Percentiles rank a stretch among this genome's conserved stretches.
phyloP scores from a whole-genome alignment of 2,113 vertebrate species.

The Cisticola juncidis region DNA sequence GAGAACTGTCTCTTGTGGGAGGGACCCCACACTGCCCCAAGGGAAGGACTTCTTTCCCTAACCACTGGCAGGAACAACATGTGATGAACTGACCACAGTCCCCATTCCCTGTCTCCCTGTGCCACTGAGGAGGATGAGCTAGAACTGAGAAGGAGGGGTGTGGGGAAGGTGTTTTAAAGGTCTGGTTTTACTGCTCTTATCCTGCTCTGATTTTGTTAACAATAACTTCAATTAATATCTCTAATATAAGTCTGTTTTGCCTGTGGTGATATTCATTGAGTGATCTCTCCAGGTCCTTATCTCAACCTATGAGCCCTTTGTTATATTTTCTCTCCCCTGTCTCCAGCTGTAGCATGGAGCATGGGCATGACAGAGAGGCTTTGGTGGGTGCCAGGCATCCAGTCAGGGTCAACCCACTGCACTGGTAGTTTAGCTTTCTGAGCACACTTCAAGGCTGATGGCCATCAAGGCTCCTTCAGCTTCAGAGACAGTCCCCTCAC shows the following conservation, averaged over 20 bases:
- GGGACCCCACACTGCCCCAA: neutral
- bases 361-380: fast-evolving
- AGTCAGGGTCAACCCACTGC: neutral
- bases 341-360: neutral
- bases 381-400: neutral
- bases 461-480: neutral
- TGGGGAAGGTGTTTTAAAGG: neutral
- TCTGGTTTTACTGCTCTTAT: neutral
- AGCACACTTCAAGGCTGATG: neutral
- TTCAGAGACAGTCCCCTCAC: neutral
- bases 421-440: neutral
- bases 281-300: neutral
- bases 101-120: neutral
- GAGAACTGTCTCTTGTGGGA: neutral
- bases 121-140: neutral
- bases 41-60: neutral
- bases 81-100: neutral
- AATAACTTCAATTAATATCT: neutral
- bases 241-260: neutral
- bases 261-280: neutral
- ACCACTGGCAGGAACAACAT: neutral
- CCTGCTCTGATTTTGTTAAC: neutral
- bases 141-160: neutral
- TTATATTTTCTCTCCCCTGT: neutral
- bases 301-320: fast-evolving